Evolutionary conservation across 2,797 vertebrate genomes (phyloP).

Genomic region (Carcharodon carcharias): DNA sequence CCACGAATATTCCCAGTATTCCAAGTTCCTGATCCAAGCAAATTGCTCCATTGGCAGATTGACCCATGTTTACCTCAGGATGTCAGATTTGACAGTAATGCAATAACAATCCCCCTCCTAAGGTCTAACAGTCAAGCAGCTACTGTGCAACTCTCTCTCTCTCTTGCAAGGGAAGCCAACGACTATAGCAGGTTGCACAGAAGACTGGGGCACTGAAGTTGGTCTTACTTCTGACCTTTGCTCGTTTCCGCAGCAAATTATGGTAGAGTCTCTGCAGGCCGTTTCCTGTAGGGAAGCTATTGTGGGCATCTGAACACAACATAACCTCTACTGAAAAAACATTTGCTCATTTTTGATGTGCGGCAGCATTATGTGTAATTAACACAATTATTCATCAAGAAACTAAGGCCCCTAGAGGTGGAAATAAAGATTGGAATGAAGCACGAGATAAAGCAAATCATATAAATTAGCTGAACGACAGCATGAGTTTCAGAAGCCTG

Average conservation of each 20-base stretch:
- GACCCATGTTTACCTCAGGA: neutral
- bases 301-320: neutral
- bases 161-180: neutral
- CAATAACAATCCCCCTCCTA: neutral
- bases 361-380: neutral
- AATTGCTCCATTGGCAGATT: neutral
- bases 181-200: neutral
- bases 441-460: neutral
- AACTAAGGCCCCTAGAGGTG: neutral
- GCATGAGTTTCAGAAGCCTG: neutral
- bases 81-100: neutral
- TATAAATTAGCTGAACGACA: neutral
- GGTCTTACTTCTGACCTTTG: neutral
- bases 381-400: neutral
- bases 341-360: neutral
- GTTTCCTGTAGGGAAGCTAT: too few relatives aligned
- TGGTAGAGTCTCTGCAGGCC: neutral
- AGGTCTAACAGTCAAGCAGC: neutral
- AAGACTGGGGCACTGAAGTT: neutral
- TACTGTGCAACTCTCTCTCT: neutral
- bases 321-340: neutral
- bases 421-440: neutral
- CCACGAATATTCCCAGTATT: neutral
- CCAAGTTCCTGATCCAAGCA: neutral
- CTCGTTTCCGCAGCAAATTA: neutral